These are phyloP conservation scores for Epizoanthus ramosus DNA, from an alignment of 92 coral and sea anemone genomes.

Conservation along the genomic window DNA sequence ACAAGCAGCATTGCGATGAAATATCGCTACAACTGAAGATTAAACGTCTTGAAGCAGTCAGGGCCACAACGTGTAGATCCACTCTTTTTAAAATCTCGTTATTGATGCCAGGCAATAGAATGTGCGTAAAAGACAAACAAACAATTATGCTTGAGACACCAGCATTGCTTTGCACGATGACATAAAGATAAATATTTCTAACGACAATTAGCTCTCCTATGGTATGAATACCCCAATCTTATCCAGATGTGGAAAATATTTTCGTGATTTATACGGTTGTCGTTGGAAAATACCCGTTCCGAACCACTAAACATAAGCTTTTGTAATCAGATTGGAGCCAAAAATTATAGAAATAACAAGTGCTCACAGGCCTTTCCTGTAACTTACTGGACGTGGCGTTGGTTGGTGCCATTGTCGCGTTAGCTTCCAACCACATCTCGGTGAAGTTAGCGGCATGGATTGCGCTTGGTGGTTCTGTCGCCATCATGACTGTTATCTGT, in stretches of 20 bases:
- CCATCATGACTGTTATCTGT: background rate
- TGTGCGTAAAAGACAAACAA: conserved; percentile 24
- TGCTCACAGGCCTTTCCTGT: background rate
- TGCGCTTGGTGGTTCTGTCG: background rate
- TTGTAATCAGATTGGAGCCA: conserved; percentile 8
- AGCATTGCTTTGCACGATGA: background rate
- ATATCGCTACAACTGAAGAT: background rate
- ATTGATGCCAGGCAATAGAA: conserved; percentile 18
- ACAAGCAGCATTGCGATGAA: background rate
- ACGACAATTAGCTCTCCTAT: background rate
- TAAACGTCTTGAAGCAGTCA: no score
- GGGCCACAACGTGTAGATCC: background rate
- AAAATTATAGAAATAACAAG: background rate
- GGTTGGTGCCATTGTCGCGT: background rate
- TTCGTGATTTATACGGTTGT: background rate
- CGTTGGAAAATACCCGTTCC: conserved; percentile 13
- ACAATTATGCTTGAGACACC: background rate
- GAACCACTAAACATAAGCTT: conserved; percentile 4
- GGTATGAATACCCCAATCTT: conserved; percentile 11
- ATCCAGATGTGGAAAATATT: background rate
- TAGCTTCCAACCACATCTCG: conserved; percentile 1
- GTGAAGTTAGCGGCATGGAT: background rate
- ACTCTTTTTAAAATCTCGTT: background rate
- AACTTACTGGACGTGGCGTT: conserved; percentile 6
- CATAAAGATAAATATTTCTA: background rate